Evolutionary conservation across 2,888 invertebrate species (phyloP), one percentile per base, ranked within the genome.

Genomic region (Drosophila flavopinicola): DNA sequence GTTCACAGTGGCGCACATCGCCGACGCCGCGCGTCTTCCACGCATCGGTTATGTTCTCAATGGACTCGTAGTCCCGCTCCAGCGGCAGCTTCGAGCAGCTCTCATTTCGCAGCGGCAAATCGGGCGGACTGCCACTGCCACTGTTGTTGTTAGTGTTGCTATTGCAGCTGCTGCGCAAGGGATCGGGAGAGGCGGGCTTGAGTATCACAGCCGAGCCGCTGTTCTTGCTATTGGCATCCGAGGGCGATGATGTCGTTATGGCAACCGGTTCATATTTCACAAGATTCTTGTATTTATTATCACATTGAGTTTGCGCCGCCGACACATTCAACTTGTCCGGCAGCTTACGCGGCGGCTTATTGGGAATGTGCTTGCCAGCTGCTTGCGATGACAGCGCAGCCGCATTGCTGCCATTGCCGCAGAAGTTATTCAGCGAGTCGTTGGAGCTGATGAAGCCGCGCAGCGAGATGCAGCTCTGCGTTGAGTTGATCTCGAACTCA

Each of bases 11-110:
- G 66, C 94, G 93, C 7, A 95, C 93, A 47, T 94, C 94, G 85
- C 94, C 94, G 15, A 95, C 93, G 1, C 96, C 96, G 64, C 95
- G 92, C 0, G 96, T 96, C 88, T 94, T 94, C 96, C 96, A 96
- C 6, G 96, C 96, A 79, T 96, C 95, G 79, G 93, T 94, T 64
- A 95, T 92, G 5, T 94, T 93, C 91, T 96, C 95, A 23, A 96
- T 94, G 86, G 94, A 93, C 86, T 96, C 96, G 90, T 96, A 96
- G 84, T 91, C 90, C 9, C 90, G 82, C 63, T 91, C 90, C n/a
- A 75, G 51, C 0, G 54, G 30, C 23, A 59, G 44, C 13, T 82
- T 77, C 20, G 65, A 58, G 60, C 75, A 85, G 60, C 80, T 89
- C 64, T 90, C 89, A 33, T 90, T 90, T 39, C 89, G 85, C 15